Evolutionary conservation across 2,797 vertebrate genomes (phyloP).

Genomic region (Dendrocincla tyrannina): DNA sequence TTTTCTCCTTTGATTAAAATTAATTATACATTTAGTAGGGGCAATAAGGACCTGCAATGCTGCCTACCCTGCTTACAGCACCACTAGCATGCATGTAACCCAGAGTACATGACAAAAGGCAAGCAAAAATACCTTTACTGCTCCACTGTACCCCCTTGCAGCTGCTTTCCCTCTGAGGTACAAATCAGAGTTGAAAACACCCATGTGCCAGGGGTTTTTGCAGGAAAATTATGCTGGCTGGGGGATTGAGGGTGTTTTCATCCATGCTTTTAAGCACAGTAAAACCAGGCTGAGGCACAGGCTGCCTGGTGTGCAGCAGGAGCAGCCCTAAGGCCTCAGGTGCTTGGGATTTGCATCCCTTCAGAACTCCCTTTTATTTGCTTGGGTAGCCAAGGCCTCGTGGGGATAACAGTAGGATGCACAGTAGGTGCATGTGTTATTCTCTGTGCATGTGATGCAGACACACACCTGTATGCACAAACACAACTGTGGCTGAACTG

Average conservation of each 20-base stretch:
- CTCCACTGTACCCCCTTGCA: not conserved
- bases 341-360: not conserved
- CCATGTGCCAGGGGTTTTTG: not conserved
- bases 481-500: accelerated
- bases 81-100: not conserved
- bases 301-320: not conserved
- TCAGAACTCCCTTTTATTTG: not conserved
- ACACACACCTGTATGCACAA: not conserved
- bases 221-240: not conserved
- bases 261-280: not conserved
- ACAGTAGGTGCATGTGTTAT: not conserved
- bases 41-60: not conserved
- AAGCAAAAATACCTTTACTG: not conserved
- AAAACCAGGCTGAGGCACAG: not conserved
- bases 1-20: not conserved
- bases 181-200: not conserved
- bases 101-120: not conserved
- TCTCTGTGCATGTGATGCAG: not conserved
- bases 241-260: not conserved
- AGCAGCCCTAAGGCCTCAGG: not conserved
- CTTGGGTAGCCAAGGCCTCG: not conserved
- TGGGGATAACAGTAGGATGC: not conserved
- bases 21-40: not conserved
- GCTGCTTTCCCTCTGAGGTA: not conserved
- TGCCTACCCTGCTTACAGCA: not conserved